phyloP scores from a whole-genome alignment of 2,113 vertebrate species.

The Guaruba guarouba region DNA sequence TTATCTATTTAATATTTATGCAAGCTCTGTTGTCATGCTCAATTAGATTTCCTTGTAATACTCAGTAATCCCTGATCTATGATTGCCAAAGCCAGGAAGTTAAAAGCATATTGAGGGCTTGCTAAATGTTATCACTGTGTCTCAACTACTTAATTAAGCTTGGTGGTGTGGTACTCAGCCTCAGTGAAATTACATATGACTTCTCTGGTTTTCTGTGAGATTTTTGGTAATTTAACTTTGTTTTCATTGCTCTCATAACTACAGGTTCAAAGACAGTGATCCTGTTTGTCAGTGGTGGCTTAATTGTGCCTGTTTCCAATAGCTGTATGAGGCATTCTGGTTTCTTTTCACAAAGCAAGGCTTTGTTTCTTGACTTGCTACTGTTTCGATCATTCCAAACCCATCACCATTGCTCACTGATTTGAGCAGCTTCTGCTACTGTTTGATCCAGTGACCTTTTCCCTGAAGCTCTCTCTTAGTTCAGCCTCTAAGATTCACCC shows the following conservation, averaged over 20 bases:
- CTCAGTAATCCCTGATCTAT: conserved; percentile 26
- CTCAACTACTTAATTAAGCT: background rate
- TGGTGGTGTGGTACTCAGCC: background rate
- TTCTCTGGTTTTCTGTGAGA: background rate
- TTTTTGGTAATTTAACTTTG: background rate
- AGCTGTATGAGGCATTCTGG: background rate
- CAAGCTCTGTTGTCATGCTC: conserved; percentile 13
- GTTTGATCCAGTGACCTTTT: background rate
- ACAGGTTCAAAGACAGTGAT: background rate
- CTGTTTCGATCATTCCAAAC: background rate
- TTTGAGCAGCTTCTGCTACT: background rate
- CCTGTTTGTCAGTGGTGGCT: background rate
- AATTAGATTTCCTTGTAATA: conserved; percentile 31
- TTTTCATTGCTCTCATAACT: background rate
- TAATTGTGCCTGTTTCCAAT: background rate
- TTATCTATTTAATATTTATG: conserved; percentile 10
- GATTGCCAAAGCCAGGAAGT: background rate
- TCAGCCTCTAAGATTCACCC: background rate
- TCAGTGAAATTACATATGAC: background rate
- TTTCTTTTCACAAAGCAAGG: background rate
- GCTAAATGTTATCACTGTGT: background rate
- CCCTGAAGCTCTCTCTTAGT: background rate
- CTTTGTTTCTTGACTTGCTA: background rate
- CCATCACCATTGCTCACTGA: background rate
- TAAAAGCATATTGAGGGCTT: background rate